Evolutionary conservation across 2,888 invertebrate species (phyloP).

Genomic region (Phania funesta): DNA sequence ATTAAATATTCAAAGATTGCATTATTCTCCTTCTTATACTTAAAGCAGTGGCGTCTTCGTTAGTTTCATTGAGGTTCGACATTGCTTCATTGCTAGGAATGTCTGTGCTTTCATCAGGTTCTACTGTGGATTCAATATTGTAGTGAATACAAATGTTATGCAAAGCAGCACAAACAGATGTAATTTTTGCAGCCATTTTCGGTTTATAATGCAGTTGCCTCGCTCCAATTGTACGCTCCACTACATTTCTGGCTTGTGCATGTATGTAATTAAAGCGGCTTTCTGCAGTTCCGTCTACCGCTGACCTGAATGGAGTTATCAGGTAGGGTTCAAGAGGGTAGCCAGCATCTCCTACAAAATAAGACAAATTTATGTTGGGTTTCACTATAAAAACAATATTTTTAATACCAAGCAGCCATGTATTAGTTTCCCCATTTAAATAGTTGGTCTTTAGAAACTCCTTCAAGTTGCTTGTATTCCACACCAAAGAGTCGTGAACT

Average conservation of each 20-base stretch:
- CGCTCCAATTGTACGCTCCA: too few species aligned
- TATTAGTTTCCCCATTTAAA: background rate
- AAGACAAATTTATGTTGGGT: constrained; percentile 5
- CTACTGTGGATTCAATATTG: background rate
- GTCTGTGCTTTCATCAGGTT: constrained; percentile 4
- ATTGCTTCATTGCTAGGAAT: constrained; percentile 6
- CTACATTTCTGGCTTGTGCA: background rate
- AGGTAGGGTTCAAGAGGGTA: constrained; percentile 1
- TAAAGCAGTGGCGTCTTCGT: constrained; percentile 6
- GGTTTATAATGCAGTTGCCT: too few species aligned
- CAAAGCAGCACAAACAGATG: too few species aligned
- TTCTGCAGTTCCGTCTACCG: constrained; percentile 1
- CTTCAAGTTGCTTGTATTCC: background rate
- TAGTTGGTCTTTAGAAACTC: background rate
- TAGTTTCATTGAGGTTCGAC: constrained; percentile 4
- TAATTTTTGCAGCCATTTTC: too few species aligned
- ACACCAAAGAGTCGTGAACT: too few species aligned
- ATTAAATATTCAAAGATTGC: background rate
- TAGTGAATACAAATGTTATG: too few species aligned
- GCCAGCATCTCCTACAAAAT: background rate
- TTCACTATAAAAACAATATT: background rate
- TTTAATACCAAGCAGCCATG: constrained; percentile 4
- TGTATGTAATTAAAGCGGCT: constrained; percentile 9
- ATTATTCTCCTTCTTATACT: background rate
- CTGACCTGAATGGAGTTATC: constrained; percentile 14